phyloP scores from a whole-genome alignment of 1,140 invertebrate genomes.

The Psix sp. region DNA sequence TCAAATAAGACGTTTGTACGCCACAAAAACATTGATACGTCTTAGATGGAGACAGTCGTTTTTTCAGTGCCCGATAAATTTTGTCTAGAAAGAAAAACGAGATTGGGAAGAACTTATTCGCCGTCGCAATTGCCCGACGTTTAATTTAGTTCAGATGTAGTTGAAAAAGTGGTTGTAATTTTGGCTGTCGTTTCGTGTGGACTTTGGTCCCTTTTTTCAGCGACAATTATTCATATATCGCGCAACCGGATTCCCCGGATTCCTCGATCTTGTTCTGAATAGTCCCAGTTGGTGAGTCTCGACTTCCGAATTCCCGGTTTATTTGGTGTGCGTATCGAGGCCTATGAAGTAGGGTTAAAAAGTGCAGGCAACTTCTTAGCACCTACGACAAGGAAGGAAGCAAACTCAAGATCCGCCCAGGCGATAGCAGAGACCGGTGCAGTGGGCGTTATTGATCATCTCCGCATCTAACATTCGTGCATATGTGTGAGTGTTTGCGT shows the following conservation, averaged over 20 bases:
- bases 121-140: too few species aligned
- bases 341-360: too few species aligned
- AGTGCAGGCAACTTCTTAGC: conserved; percentile 39
- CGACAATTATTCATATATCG: conserved; percentile 28
- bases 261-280: conserved; percentile 41
- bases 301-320: conserved; percentile 48
- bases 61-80: too few species aligned
- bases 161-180: too few species aligned
- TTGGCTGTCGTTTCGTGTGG: too few species aligned
- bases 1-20: too few species aligned
- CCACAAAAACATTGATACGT: too few species aligned
- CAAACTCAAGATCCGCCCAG: conserved; percentile 52
- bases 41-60: too few species aligned
- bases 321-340: conserved; percentile 16
- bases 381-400: conserved; percentile 48
- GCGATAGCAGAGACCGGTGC: conserved; percentile 52
- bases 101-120: too few species aligned
- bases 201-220: neutral
- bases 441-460: conserved; percentile 56
- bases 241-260: conserved; percentile 32
- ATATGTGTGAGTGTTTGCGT: conserved; percentile 8
- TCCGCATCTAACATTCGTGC: conserved; percentile 38
- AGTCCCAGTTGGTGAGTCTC: conserved; percentile 15
- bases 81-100: too few species aligned
- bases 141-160: too few species aligned